phyloP scores from a whole-genome alignment of 2,113 vertebrate genomes.

The Aviceda subcristata region DNA sequence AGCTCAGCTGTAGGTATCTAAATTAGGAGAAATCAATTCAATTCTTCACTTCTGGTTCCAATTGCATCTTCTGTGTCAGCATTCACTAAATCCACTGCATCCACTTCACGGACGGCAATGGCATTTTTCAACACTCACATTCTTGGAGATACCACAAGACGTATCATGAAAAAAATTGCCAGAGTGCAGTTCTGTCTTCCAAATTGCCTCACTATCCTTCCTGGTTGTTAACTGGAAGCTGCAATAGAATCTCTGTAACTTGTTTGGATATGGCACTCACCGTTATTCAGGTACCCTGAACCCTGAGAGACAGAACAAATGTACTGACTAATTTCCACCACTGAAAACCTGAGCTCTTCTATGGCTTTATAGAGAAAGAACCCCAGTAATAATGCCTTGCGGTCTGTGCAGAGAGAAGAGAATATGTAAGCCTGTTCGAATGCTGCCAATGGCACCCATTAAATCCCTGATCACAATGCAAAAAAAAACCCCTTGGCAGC shows the following conservation, averaged over 20 bases:
- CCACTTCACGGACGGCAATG: not conserved
- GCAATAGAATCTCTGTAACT: not conserved
- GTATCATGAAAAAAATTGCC: not conserved
- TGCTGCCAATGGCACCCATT: not conserved
- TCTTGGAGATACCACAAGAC: not conserved
- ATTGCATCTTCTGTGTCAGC: not conserved
- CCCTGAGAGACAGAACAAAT: not conserved
- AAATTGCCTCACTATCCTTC: not conserved
- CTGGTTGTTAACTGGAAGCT: not conserved
- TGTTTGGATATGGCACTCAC: not conserved
- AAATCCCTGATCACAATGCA: not conserved
- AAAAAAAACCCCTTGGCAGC: not conserved
- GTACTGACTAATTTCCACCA: not conserved
- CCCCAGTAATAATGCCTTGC: not conserved
- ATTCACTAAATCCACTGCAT: not conserved
- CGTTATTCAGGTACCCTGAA: not conserved
- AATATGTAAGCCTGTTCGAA: not conserved
- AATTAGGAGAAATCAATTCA: not conserved
- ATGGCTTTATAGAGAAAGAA: not conserved
- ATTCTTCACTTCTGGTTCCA: not conserved
- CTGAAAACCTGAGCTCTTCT: not conserved
- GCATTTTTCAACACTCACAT: not conserved
- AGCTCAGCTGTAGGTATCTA: not conserved
- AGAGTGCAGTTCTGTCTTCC: not conserved
- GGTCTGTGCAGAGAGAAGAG: not conserved